These are phyloP conservation scores for Perca fluviatilis DNA, from an alignment of 2,113 vertebrate genomes.

Conservation along the genomic window DNA sequence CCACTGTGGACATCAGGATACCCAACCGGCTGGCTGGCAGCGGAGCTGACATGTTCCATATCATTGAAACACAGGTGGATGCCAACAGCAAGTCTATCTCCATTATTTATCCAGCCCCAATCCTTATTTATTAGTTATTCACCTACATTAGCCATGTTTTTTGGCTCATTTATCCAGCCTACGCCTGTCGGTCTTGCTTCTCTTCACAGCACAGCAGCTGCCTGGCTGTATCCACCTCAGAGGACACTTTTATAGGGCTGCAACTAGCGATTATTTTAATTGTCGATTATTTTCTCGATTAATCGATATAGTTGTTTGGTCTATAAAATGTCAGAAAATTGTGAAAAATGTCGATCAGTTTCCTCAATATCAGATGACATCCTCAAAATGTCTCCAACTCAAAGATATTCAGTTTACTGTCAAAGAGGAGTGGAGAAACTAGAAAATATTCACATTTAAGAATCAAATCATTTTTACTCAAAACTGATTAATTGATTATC, in stretches of 20 bases:
- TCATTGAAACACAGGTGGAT: slow-evolving; percentile 92
- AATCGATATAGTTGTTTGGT: too few species aligned
- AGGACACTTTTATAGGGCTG: slow-evolving; percentile 13
- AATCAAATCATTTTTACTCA: too few species aligned
- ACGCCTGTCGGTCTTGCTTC: slow-evolving; percentile 8
- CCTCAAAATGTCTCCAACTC: too few species aligned
- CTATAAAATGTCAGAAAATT: too few species aligned
- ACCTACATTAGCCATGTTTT: slow-evolving; percentile 43
- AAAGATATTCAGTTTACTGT: too few species aligned
- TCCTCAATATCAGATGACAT: too few species aligned
- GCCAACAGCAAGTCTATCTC: slow-evolving; percentile 54
- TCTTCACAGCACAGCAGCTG: slow-evolving; percentile 13
- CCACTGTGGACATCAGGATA: slow-evolving; percentile 91
- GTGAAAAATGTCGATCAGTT: too few species aligned
- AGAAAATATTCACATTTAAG: too few species aligned
- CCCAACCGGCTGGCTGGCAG: slow-evolving; percentile 91
- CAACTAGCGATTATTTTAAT: too few species aligned
- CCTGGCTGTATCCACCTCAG: slow-evolving; percentile 6
- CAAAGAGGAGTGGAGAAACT: too few species aligned
- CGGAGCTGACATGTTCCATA: slow-evolving; percentile 93
- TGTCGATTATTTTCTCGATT: too few species aligned
- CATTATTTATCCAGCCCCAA: slow-evolving; percentile 35
- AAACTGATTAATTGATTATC: too few species aligned
- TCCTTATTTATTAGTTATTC: slow-evolving; percentile 63
- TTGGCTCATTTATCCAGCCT: slow-evolving; percentile 35